These are phyloP conservation scores for Pimpla rufipes DNA, from an alignment of 2,888 invertebrate genomes.

Conservation along the genomic window DNA sequence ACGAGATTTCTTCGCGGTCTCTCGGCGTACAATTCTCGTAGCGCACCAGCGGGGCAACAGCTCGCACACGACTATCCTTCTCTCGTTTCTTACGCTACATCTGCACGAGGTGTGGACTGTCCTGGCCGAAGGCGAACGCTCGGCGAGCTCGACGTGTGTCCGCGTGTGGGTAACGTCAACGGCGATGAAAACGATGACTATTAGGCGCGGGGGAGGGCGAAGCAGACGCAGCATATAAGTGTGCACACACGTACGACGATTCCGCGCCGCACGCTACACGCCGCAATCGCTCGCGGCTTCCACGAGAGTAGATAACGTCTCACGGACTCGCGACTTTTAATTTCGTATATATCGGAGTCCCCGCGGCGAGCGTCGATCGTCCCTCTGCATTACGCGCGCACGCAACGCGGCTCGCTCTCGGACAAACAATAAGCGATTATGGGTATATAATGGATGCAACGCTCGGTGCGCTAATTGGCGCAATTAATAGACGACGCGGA, in stretches of 20 bases:
- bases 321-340: conserved; percentile 29
- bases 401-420: neutral
- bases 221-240: conserved; percentile 5
- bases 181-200: conserved; percentile 58
- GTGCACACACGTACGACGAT: neutral
- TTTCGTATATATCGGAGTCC: conserved; percentile 23
- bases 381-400: neutral
- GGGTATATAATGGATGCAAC: neutral
- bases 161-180: conserved; percentile 43
- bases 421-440: neutral
- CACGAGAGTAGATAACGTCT: conserved; percentile 48
- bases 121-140: conserved; percentile 18
- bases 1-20: neutral
- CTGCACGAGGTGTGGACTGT: conserved; percentile 49
- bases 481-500: neutral
- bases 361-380: neutral
- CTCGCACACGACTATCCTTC: conserved; percentile 60
- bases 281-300: conserved; percentile 30
- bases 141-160: neutral
- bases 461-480: neutral
- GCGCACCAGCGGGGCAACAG: conserved; percentile 30
- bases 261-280: neutral
- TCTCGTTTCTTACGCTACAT: conserved; percentile 52
- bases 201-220: conserved; percentile 26
- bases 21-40: conserved; percentile 42